Percentiles rank a stretch among this genome's conserved stretches.
These are phyloP conservation scores for Tiaroga cobitis DNA, from an alignment of 2,797 vertebrate genomes.

Conservation along the genomic window DNA sequence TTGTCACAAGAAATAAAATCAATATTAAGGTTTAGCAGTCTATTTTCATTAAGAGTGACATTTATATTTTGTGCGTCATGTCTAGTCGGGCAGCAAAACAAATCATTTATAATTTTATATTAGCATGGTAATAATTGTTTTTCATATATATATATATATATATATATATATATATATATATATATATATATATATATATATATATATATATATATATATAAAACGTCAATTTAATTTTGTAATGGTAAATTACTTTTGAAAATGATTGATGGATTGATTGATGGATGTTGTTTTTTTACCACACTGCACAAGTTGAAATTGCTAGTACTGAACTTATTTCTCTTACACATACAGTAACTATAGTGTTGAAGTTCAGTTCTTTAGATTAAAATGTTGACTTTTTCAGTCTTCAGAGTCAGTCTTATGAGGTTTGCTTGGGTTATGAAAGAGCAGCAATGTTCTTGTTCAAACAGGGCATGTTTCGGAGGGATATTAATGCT, in stretches of 20 bases:
- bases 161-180: too few relatives aligned
- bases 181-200: too few relatives aligned
- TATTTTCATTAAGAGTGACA: slow-evolving; percentile 5
- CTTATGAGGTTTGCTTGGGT: not conserved
- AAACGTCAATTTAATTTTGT: too few relatives aligned
- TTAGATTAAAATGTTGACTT: not conserved
- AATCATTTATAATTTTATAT: not conserved
- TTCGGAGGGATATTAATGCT: not conserved
- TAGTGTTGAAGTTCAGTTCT: not conserved
- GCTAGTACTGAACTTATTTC: not conserved
- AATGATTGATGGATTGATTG: not conserved
- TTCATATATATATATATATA: too few relatives aligned
- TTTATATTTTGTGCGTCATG: not conserved
- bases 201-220: too few relatives aligned
- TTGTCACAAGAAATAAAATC: slow-evolving; percentile 24
- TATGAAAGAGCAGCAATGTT: slow-evolving; percentile 4
- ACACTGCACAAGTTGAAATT: not conserved
- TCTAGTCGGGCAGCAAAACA: not conserved
- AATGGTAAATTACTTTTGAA: too few relatives aligned
- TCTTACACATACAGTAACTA: not conserved
- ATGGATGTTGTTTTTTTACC: not conserved
- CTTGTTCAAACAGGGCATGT: slow-evolving; percentile 2
- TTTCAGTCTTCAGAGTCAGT: not conserved
- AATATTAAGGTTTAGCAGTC: slow-evolving; percentile 8
- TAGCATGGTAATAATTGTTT: not conserved